These are phyloP conservation scores for Calliopum simillimum DNA, from an alignment of 2,888 invertebrate species.

Conservation along the genomic window DNA sequence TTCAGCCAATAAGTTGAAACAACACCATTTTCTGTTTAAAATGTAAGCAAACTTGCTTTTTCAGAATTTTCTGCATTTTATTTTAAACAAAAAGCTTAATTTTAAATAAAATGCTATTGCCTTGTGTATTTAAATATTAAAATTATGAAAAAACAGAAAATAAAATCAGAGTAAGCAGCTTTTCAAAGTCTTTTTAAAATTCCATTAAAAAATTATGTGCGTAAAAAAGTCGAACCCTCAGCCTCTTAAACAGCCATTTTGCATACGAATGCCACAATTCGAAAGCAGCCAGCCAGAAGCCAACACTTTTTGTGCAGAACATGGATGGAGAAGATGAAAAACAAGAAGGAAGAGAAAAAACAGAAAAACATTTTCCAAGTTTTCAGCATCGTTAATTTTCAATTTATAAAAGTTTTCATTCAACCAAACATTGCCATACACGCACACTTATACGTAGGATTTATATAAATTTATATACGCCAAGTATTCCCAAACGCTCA, in stretches of 20 bases:
- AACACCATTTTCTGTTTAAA: no score
- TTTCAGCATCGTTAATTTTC: conserved; percentile 59
- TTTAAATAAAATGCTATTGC: no score
- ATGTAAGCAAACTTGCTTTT: no score
- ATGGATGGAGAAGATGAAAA: conserved; percentile 22
- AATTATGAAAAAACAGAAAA: conserved; percentile 31
- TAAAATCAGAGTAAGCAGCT: conserved; percentile 24
- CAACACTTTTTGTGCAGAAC: not conserved
- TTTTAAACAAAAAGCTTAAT: no score
- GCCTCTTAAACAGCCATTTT: conserved; percentile 20
- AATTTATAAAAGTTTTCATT: conserved; percentile 56
- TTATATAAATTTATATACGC: no score
- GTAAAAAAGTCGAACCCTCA: conserved; percentile 37
- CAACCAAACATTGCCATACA: conserved; percentile 45
- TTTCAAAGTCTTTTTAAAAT: conserved; percentile 43
- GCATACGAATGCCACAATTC: conserved; percentile 32
- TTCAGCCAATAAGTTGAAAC: no score
- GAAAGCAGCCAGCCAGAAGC: not conserved
- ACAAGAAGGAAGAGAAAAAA: conserved; percentile 14
- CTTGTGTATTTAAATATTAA: no score
- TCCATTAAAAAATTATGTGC: conserved; percentile 46
- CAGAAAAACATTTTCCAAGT: conserved; percentile 38
- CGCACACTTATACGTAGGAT: conserved; percentile 22
- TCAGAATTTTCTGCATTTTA: no score
- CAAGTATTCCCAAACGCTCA: not conserved